These are phyloP conservation scores for Lanistes nyassanus DNA, from an alignment of 1,140 invertebrate species.

Conservation along the genomic window DNA sequence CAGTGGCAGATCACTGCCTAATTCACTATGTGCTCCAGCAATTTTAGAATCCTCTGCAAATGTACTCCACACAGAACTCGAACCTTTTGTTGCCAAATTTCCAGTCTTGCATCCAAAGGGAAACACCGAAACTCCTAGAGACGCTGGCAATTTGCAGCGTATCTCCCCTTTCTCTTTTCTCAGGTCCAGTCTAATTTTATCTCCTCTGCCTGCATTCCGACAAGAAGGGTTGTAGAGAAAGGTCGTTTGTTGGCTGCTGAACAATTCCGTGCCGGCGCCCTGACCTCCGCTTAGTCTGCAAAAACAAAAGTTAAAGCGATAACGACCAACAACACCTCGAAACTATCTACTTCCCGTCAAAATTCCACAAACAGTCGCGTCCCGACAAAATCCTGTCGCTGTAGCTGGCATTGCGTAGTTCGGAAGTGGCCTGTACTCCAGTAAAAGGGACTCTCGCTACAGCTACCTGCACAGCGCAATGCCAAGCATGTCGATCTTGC, in stretches of 20 bases:
- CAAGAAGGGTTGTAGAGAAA: slow-evolving; percentile 9
- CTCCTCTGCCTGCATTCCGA: slow-evolving; percentile 20
- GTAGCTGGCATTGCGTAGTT: no score
- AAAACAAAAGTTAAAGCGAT: not conserved
- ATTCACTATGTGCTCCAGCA: not conserved
- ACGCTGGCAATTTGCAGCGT: not conserved
- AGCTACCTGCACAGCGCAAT: no score
- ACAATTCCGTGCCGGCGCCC: slow-evolving; percentile 20
- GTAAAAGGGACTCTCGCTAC: no score
- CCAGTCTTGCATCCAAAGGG: not conserved
- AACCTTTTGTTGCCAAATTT: not conserved
- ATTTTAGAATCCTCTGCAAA: not conserved
- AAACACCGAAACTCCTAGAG: slow-evolving; percentile 6
- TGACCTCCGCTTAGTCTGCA: slow-evolving; percentile 24
- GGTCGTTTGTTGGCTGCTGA: slow-evolving; percentile 4
- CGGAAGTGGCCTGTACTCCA: no score
- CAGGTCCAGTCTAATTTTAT: slow-evolving; percentile 21
- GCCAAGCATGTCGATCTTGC: no score
- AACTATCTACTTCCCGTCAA: not conserved
- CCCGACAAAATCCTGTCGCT: no score
- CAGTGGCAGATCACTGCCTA: not conserved
- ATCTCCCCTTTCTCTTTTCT: not conserved
- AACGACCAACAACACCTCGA: not conserved
- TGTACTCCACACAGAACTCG: slow-evolving; percentile 6
- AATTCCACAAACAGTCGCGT: no score